Conservation (phyloP, 2,888 invertebrate genomes). For the Biston stratarius region DNA sequence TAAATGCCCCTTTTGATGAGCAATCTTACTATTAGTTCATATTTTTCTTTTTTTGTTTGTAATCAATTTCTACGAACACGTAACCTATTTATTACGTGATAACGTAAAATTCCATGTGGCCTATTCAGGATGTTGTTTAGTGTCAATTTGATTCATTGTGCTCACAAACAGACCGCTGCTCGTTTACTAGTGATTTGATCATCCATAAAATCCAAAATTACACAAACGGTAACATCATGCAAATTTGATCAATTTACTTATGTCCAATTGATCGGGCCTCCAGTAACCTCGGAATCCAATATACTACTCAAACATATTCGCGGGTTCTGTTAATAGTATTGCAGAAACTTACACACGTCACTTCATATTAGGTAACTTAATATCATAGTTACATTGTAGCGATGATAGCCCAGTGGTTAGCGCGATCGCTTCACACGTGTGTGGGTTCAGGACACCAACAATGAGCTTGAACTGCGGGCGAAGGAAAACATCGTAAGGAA, state of each 20-base stretch:
- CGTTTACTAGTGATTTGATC: conserved; percentile 56
- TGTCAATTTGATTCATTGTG: conserved; percentile 48
- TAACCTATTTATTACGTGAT: not conserved
- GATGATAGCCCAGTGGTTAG: no score
- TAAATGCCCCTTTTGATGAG: no score
- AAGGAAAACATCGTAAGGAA: no score
- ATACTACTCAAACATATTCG: not conserved
- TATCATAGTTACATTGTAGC: not conserved
- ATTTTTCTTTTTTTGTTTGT: not conserved
- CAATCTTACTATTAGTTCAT: no score
- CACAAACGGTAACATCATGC: conserved; percentile 69
- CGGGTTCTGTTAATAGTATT: conserved; percentile 22
- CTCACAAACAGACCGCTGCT: conserved; percentile 47
- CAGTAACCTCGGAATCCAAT: conserved; percentile 5
- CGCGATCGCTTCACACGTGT: no score
- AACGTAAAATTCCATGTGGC: not conserved
- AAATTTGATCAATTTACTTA: conserved; percentile 64
- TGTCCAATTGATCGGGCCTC: conserved; percentile 14
- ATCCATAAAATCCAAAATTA: conserved; percentile 73
- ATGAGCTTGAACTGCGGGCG: no score
- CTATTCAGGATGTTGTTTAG: conserved; percentile 27
- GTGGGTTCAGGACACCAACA: no score
- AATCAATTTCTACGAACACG: no score
- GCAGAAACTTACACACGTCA: not conserved
- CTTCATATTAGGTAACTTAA: not conserved